A percentile compares a stretch with the other conserved stretches of the same genome.
These are phyloP conservation scores for Trisateles emortualis DNA, from an alignment of 2,888 invertebrate genomes.

Conservation along the genomic window DNA sequence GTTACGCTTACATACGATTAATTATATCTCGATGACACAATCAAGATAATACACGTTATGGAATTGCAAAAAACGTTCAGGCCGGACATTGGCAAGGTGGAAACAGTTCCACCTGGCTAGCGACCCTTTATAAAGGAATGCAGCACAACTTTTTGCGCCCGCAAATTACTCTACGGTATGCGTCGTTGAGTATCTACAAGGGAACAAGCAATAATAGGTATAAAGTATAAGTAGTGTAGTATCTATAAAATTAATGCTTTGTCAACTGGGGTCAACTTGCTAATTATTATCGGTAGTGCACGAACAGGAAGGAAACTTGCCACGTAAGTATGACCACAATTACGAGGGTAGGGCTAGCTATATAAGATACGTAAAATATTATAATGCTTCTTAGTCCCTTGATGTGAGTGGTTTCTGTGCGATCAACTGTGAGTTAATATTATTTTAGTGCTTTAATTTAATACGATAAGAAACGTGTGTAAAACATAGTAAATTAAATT, in stretches of 20 bases:
- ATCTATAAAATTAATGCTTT: conserved; percentile 33
- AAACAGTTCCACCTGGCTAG: conserved; percentile 43
- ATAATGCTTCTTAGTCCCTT: not conserved
- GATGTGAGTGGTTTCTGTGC: conserved; percentile 32
- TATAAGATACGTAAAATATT: conserved; percentile 12
- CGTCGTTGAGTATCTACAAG: not conserved
- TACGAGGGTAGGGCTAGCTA: conserved; percentile 14
- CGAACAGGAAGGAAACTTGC: conserved; percentile 42
- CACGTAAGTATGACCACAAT: conserved; percentile 5
- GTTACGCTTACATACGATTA: conserved; percentile 19
- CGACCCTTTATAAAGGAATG: conserved; percentile 41
- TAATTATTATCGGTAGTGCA: conserved; percentile 45
- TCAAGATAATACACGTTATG: conserved; percentile 23
- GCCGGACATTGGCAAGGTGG: conserved; percentile 35
- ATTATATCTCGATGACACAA: conserved; percentile 28
- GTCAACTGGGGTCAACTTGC: conserved; percentile 27
- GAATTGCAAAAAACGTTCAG: conserved; percentile 31
- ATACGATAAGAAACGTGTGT: not conserved
- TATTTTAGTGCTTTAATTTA: conserved; percentile 8
- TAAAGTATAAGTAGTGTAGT: conserved; percentile 15
- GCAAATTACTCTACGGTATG: conserved; percentile 28
- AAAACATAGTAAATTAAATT: not conserved
- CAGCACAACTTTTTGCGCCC: conserved; percentile 31
- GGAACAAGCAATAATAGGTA: not conserved
- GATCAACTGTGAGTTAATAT: conserved; percentile 28